A percentile compares a stretch with the other conserved stretches of the same genome.
Conservation (phyloP, 2,797 vertebrate species). For the Petrocephalus schoutedeni region DNA sequence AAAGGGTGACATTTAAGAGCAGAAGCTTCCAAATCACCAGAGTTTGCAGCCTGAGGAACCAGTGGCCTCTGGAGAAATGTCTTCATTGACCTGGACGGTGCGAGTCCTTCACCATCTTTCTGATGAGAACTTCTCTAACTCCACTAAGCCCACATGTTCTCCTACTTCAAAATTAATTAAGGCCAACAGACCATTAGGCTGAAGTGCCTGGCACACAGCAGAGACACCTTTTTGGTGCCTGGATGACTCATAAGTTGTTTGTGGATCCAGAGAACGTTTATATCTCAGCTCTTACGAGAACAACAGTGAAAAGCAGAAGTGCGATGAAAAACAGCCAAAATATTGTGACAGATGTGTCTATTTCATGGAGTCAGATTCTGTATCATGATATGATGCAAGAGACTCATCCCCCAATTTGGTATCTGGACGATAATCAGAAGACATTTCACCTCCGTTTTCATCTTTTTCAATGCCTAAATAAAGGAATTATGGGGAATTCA, state of each 20-base stretch:
- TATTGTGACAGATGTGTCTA: constrained; percentile 14
- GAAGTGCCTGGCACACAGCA: not conserved
- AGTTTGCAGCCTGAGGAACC: not conserved
- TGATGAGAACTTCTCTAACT: not conserved
- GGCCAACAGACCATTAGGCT: not conserved
- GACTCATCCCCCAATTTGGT: no score
- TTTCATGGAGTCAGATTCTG: not conserved
- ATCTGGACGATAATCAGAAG: not conserved
- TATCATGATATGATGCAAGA: not conserved
- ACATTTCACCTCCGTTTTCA: constrained; percentile 2
- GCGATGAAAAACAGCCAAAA: not conserved
- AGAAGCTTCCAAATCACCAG: not conserved
- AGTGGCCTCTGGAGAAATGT: not conserved
- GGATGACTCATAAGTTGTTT: not conserved
- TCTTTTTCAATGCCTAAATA: constrained; percentile 42
- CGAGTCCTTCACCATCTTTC: not conserved
- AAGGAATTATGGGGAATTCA: constrained; percentile 46
- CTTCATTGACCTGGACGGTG: not conserved
- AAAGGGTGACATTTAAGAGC: not conserved
- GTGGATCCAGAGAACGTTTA: not conserved
- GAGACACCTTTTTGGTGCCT: not conserved
- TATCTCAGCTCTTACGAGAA: not conserved
- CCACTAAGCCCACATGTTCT: not conserved
- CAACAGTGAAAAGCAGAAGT: not conserved
- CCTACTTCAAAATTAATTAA: not conserved